phyloP scores from a whole-genome alignment of 2,888 invertebrate genomes.

The Papilio demoleus region DNA sequence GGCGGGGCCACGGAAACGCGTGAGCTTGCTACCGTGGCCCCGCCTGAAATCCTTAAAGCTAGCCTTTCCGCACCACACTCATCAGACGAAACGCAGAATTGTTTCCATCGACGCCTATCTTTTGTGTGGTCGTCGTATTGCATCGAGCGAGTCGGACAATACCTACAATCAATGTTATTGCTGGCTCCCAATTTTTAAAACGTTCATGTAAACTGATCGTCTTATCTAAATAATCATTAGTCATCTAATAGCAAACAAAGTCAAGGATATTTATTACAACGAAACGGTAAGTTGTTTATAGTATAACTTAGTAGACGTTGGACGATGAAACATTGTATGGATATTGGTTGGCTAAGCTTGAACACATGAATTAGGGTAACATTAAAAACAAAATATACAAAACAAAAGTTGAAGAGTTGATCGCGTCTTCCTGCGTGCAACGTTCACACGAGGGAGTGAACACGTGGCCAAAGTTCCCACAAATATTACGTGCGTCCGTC shows the following conservation, averaged over 20 bases:
- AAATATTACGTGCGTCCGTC: constrained; percentile 49
- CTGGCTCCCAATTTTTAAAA: too few relatives aligned
- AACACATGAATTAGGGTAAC: constrained; percentile 9
- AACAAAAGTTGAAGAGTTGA: constrained; percentile 51
- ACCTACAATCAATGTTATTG: too few relatives aligned
- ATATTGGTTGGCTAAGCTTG: neutral
- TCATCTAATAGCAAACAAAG: neutral
- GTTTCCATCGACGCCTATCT: too few relatives aligned
- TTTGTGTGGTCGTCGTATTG: too few relatives aligned
- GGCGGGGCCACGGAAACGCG: too few relatives aligned
- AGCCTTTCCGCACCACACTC: too few relatives aligned
- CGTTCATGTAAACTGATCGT: too few relatives aligned
- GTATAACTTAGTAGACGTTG: neutral
- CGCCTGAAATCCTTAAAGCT: too few relatives aligned
- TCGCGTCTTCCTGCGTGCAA: constrained; percentile 55
- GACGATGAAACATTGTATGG: neutral
- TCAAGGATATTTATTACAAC: neutral
- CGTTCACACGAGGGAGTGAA: constrained; percentile 69
- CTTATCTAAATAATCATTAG: too few relatives aligned
- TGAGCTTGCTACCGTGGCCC: too few relatives aligned
- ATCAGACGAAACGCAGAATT: too few relatives aligned
- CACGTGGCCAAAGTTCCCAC: constrained; percentile 72
- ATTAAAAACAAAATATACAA: constrained; percentile 45
- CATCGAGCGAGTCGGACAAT: too few relatives aligned
- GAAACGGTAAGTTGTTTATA: neutral